A percentile compares a stretch with the other conserved stretches of the same genome.
phyloP scores from a whole-genome alignment of 2,888 invertebrate species.

The Leptura quadrifasciata region DNA sequence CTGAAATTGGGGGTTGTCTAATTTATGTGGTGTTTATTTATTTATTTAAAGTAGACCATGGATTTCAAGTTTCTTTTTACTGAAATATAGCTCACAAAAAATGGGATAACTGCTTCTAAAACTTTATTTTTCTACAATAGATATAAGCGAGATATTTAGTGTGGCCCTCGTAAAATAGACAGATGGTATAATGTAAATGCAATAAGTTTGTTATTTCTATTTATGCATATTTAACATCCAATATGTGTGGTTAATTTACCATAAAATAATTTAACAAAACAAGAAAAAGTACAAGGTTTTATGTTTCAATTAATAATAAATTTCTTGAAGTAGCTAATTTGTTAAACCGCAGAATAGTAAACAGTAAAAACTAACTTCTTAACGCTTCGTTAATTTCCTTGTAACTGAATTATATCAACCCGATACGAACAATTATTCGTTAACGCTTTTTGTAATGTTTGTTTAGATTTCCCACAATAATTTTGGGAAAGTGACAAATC shows the following conservation, averaged over 20 bases:
- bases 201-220: not conserved
- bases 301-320: not conserved
- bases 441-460: not conserved
- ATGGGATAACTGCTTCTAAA: too few relatives aligned
- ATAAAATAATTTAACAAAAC: slow-evolving; percentile 4
- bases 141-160: too few relatives aligned
- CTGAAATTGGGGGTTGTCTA: too few relatives aligned
- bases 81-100: too few relatives aligned
- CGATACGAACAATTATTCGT: not conserved
- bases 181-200: too few relatives aligned
- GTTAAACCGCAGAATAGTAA: slow-evolving; percentile 17
- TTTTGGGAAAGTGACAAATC: not conserved
- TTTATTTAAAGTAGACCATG: too few relatives aligned
- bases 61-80: too few relatives aligned
- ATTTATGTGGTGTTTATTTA: too few relatives aligned
- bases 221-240: not conserved
- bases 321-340: slow-evolving; percentile 13
- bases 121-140: too few relatives aligned
- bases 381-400: slow-evolving; percentile 9
- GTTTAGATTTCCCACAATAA: not conserved
- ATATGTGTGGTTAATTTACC: not conserved
- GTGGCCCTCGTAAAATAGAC: too few relatives aligned
- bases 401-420: slow-evolving; percentile 13
- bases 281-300: not conserved
- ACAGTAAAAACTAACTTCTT: slow-evolving; percentile 9